These are phyloP conservation scores for Sebastes taczanowskii DNA, from an alignment of 2,797 vertebrate species.

Conservation along the genomic window DNA sequence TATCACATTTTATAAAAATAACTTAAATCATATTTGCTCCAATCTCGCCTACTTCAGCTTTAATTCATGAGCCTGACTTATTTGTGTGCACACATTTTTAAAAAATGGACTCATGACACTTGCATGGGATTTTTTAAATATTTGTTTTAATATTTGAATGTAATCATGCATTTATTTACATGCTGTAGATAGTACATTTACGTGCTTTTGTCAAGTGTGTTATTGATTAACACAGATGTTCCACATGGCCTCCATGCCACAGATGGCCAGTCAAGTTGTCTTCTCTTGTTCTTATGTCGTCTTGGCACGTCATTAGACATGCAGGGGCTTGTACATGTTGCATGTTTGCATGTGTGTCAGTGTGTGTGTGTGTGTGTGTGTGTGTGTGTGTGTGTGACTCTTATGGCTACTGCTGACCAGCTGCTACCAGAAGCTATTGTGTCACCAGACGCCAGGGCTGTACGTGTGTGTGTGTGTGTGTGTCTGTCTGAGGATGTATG, in stretches of 20 bases:
- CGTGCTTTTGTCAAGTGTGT: slow-evolving; percentile 8
- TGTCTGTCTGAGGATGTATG: background rate
- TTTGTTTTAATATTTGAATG: background rate
- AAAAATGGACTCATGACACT: background rate
- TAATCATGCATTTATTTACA: too few relatives aligned
- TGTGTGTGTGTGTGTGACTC: slow-evolving; percentile 6
- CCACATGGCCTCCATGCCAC: slow-evolving; percentile 46
- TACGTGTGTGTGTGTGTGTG: background rate
- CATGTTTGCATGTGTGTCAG: background rate
- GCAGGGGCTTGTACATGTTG: slow-evolving; percentile 55
- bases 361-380: slow-evolving; percentile 9
- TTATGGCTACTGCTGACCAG: slow-evolving; percentile 65
- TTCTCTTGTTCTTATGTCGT: slow-evolving; percentile 55
- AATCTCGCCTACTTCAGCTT: too few relatives aligned
- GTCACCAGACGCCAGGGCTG: slow-evolving; percentile 39
- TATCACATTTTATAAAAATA: too few relatives aligned
- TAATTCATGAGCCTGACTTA: background rate
- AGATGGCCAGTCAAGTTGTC: slow-evolving; percentile 67
- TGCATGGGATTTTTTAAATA: background rate
- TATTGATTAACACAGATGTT: slow-evolving; percentile 71
- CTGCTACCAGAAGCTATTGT: slow-evolving; percentile 71
- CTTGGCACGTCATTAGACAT: slow-evolving; percentile 70
- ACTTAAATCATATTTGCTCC: too few relatives aligned
- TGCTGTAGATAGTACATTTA: background rate
- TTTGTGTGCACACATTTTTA: background rate